phyloP scores from a whole-genome alignment of 2,888 invertebrate genomes.

The Gastracanthus pulcherrimus region DNA sequence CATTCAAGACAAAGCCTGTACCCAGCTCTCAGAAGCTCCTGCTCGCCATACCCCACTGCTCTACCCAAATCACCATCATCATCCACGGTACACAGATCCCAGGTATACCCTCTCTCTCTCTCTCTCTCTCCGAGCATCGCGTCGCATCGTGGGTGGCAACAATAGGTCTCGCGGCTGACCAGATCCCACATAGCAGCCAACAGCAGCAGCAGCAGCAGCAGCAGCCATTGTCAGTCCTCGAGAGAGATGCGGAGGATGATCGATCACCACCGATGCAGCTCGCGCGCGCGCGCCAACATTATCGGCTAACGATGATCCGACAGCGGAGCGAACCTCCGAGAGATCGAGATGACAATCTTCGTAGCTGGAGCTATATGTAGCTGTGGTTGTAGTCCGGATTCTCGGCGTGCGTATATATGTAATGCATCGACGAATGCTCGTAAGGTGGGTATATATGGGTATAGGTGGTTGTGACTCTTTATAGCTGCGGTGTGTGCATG shows the following conservation, averaged over 20 bases:
- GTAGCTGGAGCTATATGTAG: too few species aligned
- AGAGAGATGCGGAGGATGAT: slow-evolving; percentile 68
- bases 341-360: slow-evolving; percentile 61
- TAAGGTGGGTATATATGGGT: neutral
- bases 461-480: neutral
- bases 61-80: too few species aligned
- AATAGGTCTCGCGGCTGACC: slow-evolving; percentile 64
- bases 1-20: too few species aligned
- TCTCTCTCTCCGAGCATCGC: neutral
- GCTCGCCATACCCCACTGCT: too few species aligned
- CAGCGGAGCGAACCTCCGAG: slow-evolving; percentile 56
- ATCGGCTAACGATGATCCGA: slow-evolving; percentile 70
- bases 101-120: too few species aligned
- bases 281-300: slow-evolving; percentile 65
- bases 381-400: slow-evolving; percentile 60
- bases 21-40: too few species aligned
- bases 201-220: slow-evolving; percentile 69
- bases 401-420: slow-evolving; percentile 27
- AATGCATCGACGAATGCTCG: slow-evolving; percentile 15
- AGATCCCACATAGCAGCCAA: slow-evolving; percentile 72
- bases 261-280: slow-evolving; percentile 66
- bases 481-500: neutral
- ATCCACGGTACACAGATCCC: too few species aligned
- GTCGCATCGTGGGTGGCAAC: slow-evolving; percentile 73
- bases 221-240: slow-evolving; percentile 69